Percentiles rank a stretch among this genome's conserved stretches.
Evolutionary conservation across 2,113 vertebrate genomes (phyloP).

Genomic region (Sinocyclocheilus grahami): DNA sequence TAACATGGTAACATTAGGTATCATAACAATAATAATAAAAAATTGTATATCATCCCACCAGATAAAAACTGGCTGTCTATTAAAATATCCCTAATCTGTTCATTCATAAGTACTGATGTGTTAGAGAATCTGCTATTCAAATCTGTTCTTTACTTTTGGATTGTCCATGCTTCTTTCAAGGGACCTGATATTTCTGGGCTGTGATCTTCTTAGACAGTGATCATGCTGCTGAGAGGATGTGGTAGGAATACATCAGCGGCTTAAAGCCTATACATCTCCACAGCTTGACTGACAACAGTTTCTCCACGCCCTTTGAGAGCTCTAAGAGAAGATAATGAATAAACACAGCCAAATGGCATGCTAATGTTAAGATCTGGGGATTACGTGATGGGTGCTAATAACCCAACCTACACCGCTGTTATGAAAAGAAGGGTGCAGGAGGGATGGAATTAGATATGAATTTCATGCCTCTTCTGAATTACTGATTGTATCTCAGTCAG

Average conservation of each 20-base stretch:
- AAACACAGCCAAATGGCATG: constrained; percentile 32
- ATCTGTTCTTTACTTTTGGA: not conserved
- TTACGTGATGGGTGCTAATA: not conserved
- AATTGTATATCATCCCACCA: not conserved
- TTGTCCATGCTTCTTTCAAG: constrained; percentile 17
- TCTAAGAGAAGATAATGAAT: not conserved
- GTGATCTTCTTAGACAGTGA: not conserved
- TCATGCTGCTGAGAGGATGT: not conserved
- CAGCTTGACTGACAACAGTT: not conserved
- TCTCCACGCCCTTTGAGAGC: constrained; percentile 16
- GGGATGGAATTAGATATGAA: not conserved
- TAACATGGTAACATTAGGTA: too few species aligned
- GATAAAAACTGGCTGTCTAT: too few species aligned
- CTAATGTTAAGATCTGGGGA: constrained; percentile 10
- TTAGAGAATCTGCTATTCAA: not conserved
- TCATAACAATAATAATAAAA: too few species aligned
- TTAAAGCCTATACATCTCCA: not conserved
- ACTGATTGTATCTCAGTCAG: constrained; percentile 5
- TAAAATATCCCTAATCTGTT: not conserved
- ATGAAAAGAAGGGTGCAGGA: not conserved
- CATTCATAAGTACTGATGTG: not conserved
- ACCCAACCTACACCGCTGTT: not conserved
- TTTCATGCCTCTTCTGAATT: not conserved
- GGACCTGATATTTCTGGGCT: constrained; percentile 37
- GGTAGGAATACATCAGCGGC: constrained; percentile 22